Evolutionary conservation across 2,888 invertebrate genomes (phyloP).

Genomic region (Podotricha telesiphe): DNA sequence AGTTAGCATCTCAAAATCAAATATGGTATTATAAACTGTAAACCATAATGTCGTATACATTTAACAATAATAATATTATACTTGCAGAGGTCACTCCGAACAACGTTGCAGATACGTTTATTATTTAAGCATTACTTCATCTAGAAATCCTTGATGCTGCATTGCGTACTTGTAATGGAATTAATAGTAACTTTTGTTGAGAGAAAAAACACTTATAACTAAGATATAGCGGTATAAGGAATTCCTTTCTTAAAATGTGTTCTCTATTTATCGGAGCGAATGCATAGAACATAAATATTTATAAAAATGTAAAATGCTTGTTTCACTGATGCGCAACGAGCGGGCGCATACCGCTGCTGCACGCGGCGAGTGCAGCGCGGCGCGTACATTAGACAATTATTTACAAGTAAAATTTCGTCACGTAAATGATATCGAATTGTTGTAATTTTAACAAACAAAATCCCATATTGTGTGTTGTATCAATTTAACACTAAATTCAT

Average conservation of each 20-base stretch:
- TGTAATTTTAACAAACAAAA: not conserved
- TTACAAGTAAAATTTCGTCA: constrained; percentile 17
- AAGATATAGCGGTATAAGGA: constrained; percentile 36
- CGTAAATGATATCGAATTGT: not conserved
- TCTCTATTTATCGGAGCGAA: constrained; percentile 74
- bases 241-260: constrained; percentile 52
- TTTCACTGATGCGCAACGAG: constrained; percentile 50
- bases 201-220: constrained; percentile 6
- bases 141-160: constrained; percentile 23
- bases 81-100: not conserved
- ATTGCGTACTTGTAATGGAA: constrained; percentile 1
- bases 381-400: constrained; percentile 43
- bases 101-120: not conserved
- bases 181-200: not conserved
- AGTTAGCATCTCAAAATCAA: no score
- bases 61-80: not conserved
- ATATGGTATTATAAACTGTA: no score
- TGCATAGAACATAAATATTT: constrained; percentile 79
- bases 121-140: not conserved
- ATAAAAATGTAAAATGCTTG: constrained; percentile 66
- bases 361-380: constrained; percentile 72
- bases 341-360: constrained; percentile 67
- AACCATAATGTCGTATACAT: not conserved
- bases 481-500: constrained; percentile 26
- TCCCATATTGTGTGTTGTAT: not conserved